Evolutionary conservation across 2,888 invertebrate genomes (phyloP).

Genomic region (Mellilla xanthometata): DNA sequence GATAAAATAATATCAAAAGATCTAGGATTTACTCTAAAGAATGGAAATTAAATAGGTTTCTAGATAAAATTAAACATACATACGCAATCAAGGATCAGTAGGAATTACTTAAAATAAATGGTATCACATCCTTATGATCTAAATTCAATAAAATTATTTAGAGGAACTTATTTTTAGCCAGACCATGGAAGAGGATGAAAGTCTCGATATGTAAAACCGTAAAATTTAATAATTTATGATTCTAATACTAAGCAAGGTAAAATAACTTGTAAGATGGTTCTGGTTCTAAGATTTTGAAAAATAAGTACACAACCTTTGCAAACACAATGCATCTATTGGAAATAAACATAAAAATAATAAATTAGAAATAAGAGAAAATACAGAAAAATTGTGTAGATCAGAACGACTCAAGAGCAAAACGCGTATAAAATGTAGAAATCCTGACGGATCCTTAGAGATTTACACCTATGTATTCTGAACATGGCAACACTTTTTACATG

Average conservation of each 20-base stretch:
- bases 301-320: constrained; percentile 80
- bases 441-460: constrained; percentile 33
- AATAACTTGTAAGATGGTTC: background rate
- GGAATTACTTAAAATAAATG: constrained; percentile 74
- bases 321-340: constrained; percentile 47
- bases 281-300: constrained; percentile 38
- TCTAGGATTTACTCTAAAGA: constrained; percentile 58
- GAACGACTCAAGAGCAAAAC: no score
- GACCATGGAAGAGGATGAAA: constrained; percentile 57
- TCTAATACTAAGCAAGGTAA: background rate
- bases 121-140: constrained; percentile 79
- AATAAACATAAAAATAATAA: no score
- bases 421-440: no score
- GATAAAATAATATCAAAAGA: constrained; percentile 61
- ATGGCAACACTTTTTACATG: constrained; percentile 80
- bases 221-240: no score
- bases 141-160: constrained; percentile 66
- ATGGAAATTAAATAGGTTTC: constrained; percentile 52
- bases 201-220: constrained; percentile 29
- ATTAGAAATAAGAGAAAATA: constrained; percentile 20
- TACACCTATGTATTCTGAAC: constrained; percentile 66
- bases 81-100: constrained; percentile 50
- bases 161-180: constrained; percentile 78
- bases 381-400: no score
- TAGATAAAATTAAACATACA: constrained; percentile 47